Evolutionary conservation across 2,797 vertebrate genomes (phyloP), one percentile per base, ranked within the genome.

Genomic region (Squalus acanthias): DNA sequence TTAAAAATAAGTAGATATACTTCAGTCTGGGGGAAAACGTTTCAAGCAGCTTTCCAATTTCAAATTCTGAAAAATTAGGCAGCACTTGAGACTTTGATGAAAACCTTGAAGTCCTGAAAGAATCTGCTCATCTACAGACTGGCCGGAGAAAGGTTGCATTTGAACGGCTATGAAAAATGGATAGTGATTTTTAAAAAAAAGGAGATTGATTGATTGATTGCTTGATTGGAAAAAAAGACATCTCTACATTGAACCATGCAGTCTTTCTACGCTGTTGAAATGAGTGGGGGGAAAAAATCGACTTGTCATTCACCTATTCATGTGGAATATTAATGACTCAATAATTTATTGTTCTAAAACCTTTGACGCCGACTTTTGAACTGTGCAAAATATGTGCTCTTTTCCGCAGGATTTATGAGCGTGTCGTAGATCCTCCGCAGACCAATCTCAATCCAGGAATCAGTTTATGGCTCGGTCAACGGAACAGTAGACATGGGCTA

Each of bases 391-490:
- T 53, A 24, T 97, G 97, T 97, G 15, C 69, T 12, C 82, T 96
- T 96, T 65, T 97, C 97, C 96, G 24, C 98, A 99, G 99, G 98
- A 99, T 99, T 98, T 99, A 99, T 72, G 99, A 99, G 97, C 98
- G 99, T 96, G 97, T 99, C 96, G 98, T 99, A 97, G 99, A 99
- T 97, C 98, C 98, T 96, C 99, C 99, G 67, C 99, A 99, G 97
- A 99, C 97, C 60, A 98, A 98, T 96, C 96, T 99, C 96, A 98
- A 98, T 29, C 98, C 98, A 70, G 98, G 98, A 97, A 99, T 98
- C 96, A 98, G 97, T 97, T 97, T 99, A 96, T 99, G 99, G 99
- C 98, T 99, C 0, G 99, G 99, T n/a, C 99, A 99, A 97, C 99
- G 98, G 96, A 98, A 98, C 97, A 98, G 98, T 98, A 99, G 98